phyloP scores from a whole-genome alignment of 2,888 invertebrate species.

The Melanostoma mellinum region DNA sequence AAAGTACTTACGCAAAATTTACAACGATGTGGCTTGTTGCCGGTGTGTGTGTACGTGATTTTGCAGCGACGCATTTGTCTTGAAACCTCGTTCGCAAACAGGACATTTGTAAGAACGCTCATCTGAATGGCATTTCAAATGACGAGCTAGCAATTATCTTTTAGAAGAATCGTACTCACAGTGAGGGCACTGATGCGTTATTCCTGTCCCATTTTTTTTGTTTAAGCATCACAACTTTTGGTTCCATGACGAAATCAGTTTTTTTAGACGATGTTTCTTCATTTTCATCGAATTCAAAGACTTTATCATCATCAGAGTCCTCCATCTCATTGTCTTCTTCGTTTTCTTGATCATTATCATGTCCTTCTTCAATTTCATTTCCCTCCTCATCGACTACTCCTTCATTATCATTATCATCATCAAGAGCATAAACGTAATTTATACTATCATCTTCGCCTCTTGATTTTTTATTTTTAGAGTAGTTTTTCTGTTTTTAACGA shows the following conservation, averaged over 20 bases:
- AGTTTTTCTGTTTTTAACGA: neutral
- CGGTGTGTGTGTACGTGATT: constrained; percentile 98
- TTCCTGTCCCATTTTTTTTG: constrained; percentile 78
- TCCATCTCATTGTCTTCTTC: constrained; percentile 84
- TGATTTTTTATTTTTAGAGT: no score
- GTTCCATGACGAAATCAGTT: constrained; percentile 41
- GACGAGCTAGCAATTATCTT: constrained; percentile 93
- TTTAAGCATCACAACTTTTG: constrained; percentile 41
- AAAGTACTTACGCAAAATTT: constrained; percentile 79
- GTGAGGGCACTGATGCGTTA: constrained; percentile 90
- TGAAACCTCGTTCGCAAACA: constrained; percentile 97
- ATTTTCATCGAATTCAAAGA: constrained; percentile 76
- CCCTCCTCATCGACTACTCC: neutral
- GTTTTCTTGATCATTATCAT: constrained; percentile 69
- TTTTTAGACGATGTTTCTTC: constrained; percentile 82
- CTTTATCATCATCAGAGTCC: constrained; percentile 84
- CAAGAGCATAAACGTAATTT: constrained; percentile 91
- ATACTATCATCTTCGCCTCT: constrained; percentile 39
- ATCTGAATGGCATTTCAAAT: constrained; percentile 97
- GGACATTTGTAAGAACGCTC: constrained; percentile 96
- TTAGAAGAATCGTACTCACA: constrained; percentile 96
- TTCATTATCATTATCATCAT: constrained; percentile 80
- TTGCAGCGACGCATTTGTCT: constrained; percentile 94
- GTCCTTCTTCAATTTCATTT: constrained; percentile 78
- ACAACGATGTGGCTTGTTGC: constrained; percentile 86